Evolutionary conservation across 2,888 invertebrate genomes (phyloP).

Genomic region (Siphonodentalium dalli): DNA sequence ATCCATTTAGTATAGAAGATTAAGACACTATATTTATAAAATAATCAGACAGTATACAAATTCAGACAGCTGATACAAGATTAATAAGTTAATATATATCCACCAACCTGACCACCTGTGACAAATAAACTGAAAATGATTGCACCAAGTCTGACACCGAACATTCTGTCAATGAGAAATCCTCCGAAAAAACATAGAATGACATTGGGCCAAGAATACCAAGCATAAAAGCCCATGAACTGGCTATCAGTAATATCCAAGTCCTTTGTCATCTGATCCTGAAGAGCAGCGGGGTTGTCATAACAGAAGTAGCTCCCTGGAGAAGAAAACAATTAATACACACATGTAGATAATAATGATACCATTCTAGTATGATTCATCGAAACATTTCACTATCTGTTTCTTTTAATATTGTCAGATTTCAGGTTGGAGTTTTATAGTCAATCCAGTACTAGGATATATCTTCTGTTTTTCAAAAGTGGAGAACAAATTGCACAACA

Average conservation of each 20-base stretch:
- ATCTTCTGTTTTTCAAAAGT: no score
- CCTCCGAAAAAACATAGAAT: slow-evolving; percentile 94
- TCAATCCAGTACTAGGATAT: no score
- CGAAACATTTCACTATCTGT: neutral
- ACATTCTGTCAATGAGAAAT: slow-evolving; percentile 91
- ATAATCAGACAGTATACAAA: no score
- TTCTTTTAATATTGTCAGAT: neutral
- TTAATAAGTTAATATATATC: neutral
- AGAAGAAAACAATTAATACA: slow-evolving; percentile 16
- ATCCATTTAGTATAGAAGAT: no score
- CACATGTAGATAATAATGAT: neutral
- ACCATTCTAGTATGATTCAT: neutral
- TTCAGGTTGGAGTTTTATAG: no score
- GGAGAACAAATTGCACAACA: no score
- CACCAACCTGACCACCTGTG: slow-evolving; percentile 79
- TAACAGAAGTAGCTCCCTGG: slow-evolving; percentile 96
- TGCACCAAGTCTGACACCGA: slow-evolving; percentile 91
- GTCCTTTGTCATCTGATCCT: slow-evolving; percentile 84
- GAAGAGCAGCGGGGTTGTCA: slow-evolving; percentile 93
- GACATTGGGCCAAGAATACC: slow-evolving; percentile 98
- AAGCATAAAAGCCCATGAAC: slow-evolving; percentile 86
- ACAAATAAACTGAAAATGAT: slow-evolving; percentile 89
- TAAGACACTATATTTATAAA: no score
- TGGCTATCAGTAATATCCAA: slow-evolving; percentile 80
- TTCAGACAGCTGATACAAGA: neutral